phyloP scores from a whole-genome alignment of 2,113 vertebrate species.

The Neopipo cinnamomea region DNA sequence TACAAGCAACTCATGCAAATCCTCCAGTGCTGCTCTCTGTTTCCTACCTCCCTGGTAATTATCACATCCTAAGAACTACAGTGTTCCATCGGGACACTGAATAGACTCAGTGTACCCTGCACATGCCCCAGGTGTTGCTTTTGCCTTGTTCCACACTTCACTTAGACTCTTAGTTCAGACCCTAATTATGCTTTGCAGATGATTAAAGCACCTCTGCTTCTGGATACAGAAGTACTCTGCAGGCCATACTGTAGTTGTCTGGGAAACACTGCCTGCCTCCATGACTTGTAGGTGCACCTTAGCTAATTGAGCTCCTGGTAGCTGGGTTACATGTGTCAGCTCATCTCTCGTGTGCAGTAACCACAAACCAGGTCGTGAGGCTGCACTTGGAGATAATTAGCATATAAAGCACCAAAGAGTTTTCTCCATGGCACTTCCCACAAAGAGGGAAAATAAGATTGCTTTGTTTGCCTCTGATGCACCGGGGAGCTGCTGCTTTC shows the following conservation, averaged over 20 bases:
- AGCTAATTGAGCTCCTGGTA: not conserved
- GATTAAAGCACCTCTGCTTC: not conserved
- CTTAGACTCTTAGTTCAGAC: not conserved
- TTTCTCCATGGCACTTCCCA: not conserved
- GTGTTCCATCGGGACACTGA: accelerated
- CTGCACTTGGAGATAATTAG: not conserved
- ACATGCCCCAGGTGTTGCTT: accelerated
- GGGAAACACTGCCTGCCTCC: not conserved
- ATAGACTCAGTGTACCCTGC: not conserved
- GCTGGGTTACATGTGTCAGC: not conserved
- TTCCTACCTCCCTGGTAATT: not conserved
- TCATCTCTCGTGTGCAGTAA: not conserved
- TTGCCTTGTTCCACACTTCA: not conserved
- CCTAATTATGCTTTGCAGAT: not conserved
- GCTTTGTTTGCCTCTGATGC: not conserved
- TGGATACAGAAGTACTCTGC: not conserved
- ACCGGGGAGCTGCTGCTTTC: not conserved
- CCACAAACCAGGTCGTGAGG: not conserved
- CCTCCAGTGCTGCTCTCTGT: not conserved
- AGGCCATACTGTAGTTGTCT: not conserved
- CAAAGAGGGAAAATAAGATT: not conserved
- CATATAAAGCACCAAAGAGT: not conserved
- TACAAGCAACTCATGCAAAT: not conserved
- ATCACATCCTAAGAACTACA: not conserved
- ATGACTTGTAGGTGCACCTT: not conserved